A percentile compares a stretch with the other conserved stretches of the same genome.
These are phyloP conservation scores for Allacma fusca DNA, from an alignment of 2,888 invertebrate species.

Conservation along the genomic window DNA sequence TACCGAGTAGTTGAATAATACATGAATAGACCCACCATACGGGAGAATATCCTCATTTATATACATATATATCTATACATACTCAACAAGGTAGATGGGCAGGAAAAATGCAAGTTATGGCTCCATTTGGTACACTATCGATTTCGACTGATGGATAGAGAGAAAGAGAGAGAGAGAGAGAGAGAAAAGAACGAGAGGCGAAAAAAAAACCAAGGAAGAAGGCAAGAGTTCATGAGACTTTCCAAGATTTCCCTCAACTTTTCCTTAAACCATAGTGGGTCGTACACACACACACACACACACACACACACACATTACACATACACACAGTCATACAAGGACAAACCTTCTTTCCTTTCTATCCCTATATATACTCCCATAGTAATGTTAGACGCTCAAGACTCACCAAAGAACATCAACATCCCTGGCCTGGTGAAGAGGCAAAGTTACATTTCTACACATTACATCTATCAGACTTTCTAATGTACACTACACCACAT, in stretches of 20 bases:
- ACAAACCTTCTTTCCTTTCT: neutral
- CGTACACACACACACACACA: neutral
- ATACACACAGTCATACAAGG: no score
- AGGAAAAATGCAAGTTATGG: conserved; percentile 52
- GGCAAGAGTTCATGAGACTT: conserved; percentile 31
- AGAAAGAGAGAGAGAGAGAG: conserved; percentile 41
- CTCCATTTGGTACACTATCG: conserved; percentile 54
- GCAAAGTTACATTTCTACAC: no score
- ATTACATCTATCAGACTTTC: no score
- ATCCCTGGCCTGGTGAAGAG: no score
- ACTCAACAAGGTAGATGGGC: conserved; percentile 29
- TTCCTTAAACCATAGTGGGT: neutral
- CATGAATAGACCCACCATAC: conserved; percentile 16
- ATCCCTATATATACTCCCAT: neutral
- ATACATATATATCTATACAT: neutral
- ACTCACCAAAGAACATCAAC: no score
- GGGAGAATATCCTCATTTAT: neutral
- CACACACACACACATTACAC: no score
- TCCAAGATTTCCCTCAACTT: conserved; percentile 28
- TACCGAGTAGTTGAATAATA: conserved; percentile 40
- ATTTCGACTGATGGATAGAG: conserved; percentile 48
- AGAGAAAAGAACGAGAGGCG: no score
- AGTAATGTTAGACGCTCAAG: no score
- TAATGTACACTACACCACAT: no score
- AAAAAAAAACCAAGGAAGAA: conserved; percentile 25